Base-by-base conservation (phyloP, 2,888 invertebrate species). In the Branchinecta sandiegonensis region DNA sequence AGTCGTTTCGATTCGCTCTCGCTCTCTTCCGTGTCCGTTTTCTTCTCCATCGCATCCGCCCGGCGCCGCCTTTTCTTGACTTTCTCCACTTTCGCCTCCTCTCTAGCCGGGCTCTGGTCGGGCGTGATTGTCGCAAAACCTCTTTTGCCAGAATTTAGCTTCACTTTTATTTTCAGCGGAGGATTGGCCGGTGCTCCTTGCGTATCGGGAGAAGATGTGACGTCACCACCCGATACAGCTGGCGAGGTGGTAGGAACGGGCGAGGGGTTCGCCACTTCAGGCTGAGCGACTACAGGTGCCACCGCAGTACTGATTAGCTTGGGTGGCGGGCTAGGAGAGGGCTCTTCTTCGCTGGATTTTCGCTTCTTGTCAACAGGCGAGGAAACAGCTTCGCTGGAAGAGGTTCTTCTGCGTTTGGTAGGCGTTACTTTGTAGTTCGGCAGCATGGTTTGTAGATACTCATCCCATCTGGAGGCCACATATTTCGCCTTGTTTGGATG, bases 401-500 rank as follows among this genome's bases (percentile, higher is more conserved):
- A n/a, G 1, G 10, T 10, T 37, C 37, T 37, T 37, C 37, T 37
- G 14, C 23, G 63, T 17, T 17, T n/a, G n/a, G 63, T 56, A 1
- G n/a, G 14, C 2, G 63, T 17, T 11, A 23, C 9, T 17, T 56
- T 56, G 63, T 56, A 23, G 63, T 56, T 67, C 12, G 73, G 73
- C 50, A 73, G 68, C 67, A 73, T 68, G 13, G 70, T 65, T 66
- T 70, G 82, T 65, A 89, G 77, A 74, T 87, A 86, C 71, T 83
- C 82, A 10, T 79, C 76, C 72, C 85, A 80, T 68, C 83, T 82
- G 11, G 78, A 76, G 0, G 87, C 84, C 71, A 87, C 85, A 73
- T 86, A 86, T 1, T 80, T 82, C 46, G 85, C 86, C 72, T 85
- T 85, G 74, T 83, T 85, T 1, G 85, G 83, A 0, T 90, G 87